Conservation (phyloP, 2,888 invertebrate species). For the Amphimallon solstitiale region DNA sequence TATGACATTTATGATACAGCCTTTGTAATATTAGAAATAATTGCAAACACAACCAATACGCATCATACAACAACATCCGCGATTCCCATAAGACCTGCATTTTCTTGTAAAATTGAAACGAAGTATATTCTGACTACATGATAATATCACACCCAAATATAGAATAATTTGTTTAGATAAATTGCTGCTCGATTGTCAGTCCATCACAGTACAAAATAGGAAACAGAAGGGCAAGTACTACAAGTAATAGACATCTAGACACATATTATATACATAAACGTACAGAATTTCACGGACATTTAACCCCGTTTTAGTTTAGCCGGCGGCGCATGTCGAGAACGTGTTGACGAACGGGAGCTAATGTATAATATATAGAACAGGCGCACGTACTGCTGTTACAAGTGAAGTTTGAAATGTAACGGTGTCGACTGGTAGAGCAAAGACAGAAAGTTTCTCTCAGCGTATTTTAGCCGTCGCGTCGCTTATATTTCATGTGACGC, state of each 20-base stretch:
- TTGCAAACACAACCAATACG: too few species aligned
- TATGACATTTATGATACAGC: too few species aligned
- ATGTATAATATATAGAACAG: slow-evolving; percentile 32
- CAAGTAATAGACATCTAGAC: not conserved
- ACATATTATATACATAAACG: not conserved
- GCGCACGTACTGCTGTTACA: slow-evolving; percentile 29
- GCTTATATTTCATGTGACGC: slow-evolving; percentile 27
- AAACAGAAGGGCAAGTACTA: slow-evolving; percentile 1
- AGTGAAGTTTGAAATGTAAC: slow-evolving; percentile 32
- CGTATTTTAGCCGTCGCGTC: slow-evolving; percentile 22
- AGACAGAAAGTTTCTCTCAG: slow-evolving; percentile 37
- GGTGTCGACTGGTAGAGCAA: slow-evolving; percentile 34
- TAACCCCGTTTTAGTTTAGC: not conserved
- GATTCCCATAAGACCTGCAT: too few species aligned
- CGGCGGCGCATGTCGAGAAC: slow-evolving; percentile 25
- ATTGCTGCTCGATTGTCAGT: slow-evolving; percentile 21
- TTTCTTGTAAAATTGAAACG: too few species aligned
- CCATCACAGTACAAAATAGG: not conserved
- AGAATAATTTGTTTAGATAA: slow-evolving; percentile 16
- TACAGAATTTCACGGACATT: slow-evolving; percentile 12
- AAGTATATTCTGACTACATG: too few species aligned
- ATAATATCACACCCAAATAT: slow-evolving; percentile 4
- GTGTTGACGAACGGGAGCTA: slow-evolving; percentile 31
- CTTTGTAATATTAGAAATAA: too few species aligned
- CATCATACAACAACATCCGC: too few species aligned